Percentiles rank a stretch among this genome's conserved stretches.
Conservation (phyloP, 2,113 vertebrate genomes). For the Geococcyx californianus region DNA sequence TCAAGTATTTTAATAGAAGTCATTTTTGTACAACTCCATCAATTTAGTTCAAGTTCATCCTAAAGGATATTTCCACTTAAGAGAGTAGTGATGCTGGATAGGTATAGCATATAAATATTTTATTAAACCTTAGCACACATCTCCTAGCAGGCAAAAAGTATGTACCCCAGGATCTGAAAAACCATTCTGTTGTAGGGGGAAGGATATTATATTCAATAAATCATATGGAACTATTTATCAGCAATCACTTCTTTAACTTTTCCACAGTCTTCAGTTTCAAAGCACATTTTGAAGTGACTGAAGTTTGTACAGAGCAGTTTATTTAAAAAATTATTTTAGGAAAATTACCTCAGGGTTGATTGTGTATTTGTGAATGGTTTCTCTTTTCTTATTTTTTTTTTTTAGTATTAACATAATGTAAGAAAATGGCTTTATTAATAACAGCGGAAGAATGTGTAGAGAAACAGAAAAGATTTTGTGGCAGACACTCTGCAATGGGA, state of each 20-base stretch:
- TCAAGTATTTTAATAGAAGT: not conserved
- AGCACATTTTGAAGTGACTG: conserved; percentile 67
- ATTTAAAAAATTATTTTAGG: conserved; percentile 73
- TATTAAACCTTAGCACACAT: conserved; percentile 7
- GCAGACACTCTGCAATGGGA: conserved; percentile 22
- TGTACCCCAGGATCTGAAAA: not conserved
- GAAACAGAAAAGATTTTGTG: conserved; percentile 45
- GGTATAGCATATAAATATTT: not conserved
- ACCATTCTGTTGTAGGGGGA: conserved; percentile 36
- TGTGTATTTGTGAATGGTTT: conserved; percentile 67
- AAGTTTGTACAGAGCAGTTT: conserved; percentile 66
- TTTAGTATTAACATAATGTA: conserved; percentile 58
- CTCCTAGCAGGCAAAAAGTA: conserved; percentile 22
- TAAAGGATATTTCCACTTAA: not conserved
- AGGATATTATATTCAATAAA: conserved; percentile 68
- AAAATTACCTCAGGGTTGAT: conserved; percentile 72
- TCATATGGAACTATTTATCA: conserved; percentile 77
- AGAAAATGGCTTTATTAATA: conserved; percentile 69
- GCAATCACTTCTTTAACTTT: conserved; percentile 73
- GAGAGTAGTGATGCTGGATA: not conserved
- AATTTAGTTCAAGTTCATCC: not conserved
- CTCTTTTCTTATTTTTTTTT: not conserved
- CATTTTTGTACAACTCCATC: not conserved
- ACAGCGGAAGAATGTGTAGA: conserved; percentile 52
- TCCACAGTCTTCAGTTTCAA: conserved; percentile 74